Conservation (phyloP, 2,797 vertebrate genomes). For the Argyrosomus regius region DNA sequence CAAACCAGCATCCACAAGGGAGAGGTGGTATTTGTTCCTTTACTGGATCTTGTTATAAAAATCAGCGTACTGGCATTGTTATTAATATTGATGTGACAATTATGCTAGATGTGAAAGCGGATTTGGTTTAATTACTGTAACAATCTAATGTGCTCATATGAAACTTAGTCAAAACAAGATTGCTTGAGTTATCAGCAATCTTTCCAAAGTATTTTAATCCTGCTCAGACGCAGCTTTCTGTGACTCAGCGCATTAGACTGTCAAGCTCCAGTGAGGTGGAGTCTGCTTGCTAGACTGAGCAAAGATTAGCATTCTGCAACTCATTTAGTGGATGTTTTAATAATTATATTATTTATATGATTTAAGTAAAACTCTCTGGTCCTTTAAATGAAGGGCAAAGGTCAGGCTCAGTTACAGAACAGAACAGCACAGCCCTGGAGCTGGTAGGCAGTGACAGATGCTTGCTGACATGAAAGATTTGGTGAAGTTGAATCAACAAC, state of each 20-base stretch:
- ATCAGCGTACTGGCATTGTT: conserved; percentile 21
- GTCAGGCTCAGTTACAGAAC: conserved; percentile 5
- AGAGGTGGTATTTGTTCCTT: conserved; percentile 19
- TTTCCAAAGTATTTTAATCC: conserved; percentile 43
- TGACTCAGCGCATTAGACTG: conserved; percentile 29
- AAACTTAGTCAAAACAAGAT: conserved; percentile 34
- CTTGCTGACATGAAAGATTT: conserved; percentile 23
- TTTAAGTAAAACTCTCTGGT: conserved; percentile 3
- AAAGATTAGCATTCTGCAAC: conserved; percentile 38
- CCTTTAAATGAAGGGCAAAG: conserved; percentile 9
- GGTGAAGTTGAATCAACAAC: conserved; percentile 9
- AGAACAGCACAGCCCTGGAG: not conserved
- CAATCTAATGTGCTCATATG: conserved; percentile 22
- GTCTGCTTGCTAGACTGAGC: conserved; percentile 22
- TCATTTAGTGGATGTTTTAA: conserved; percentile 17
- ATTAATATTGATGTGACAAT: conserved; percentile 56
- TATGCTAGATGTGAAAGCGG: conserved; percentile 4
- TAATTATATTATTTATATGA: not conserved
- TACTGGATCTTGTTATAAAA: conserved; percentile 25
- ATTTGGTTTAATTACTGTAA: conserved; percentile 52
- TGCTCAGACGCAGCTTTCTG: conserved; percentile 31
- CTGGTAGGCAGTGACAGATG: not conserved
- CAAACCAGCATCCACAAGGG: conserved; percentile 30
- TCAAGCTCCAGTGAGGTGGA: conserved; percentile 30
- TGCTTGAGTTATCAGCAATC: conserved; percentile 32